A percentile compares a stretch with the other conserved stretches of the same genome.
Conservation (phyloP, 2,113 vertebrate species). For the Tetrax tetrax region DNA sequence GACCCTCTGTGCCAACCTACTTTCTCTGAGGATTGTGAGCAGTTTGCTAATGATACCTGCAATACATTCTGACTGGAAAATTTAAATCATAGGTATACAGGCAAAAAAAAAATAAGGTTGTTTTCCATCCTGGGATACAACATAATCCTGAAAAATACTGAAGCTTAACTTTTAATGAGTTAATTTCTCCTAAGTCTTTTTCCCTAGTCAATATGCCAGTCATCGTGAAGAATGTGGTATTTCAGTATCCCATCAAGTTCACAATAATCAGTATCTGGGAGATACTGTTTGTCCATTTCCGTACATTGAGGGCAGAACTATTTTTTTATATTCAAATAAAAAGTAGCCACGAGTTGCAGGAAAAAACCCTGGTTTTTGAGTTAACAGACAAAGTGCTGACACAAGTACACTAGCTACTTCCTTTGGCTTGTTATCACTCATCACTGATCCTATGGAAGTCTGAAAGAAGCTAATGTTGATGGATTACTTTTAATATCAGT, state of each 20-base stretch:
- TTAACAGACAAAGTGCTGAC: not conserved
- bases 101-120: not conserved
- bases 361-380: not conserved
- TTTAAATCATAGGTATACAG: not conserved
- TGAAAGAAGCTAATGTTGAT: not conserved
- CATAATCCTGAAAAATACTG: not conserved
- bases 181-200: not conserved
- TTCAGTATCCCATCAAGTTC: not conserved
- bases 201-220: not conserved
- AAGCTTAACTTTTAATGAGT: not conserved
- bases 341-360: not conserved
- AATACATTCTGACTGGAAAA: not conserved
- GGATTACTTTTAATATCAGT: not conserved
- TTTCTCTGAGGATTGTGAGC: not conserved
- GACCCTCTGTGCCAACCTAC: not conserved
- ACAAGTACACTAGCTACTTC: not conserved
- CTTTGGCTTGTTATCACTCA: not conserved
- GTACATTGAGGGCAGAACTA: accelerated
- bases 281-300: not conserved
- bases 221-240: not conserved
- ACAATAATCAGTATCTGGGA: not conserved
- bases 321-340: not conserved
- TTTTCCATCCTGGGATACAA: not conserved
- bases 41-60: not conserved
- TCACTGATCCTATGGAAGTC: not conserved